Percentiles rank a stretch among this genome's conserved stretches.
Evolutionary conservation across 2,113 vertebrate species (phyloP).

Genomic region (Rafetus swinhoei): DNA sequence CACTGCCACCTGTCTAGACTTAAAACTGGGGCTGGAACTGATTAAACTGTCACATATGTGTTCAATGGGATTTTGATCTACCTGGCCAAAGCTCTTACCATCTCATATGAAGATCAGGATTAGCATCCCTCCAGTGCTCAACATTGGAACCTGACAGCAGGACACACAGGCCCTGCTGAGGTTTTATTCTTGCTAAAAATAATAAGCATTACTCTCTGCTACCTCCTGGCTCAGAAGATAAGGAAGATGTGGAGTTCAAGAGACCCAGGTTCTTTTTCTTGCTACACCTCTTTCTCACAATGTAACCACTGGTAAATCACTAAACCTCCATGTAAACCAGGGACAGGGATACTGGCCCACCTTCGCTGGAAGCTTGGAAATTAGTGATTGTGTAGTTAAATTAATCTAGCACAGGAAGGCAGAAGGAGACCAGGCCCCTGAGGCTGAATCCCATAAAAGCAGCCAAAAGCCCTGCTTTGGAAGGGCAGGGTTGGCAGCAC

Average conservation of each 20-base stretch:
- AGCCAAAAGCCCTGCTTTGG: not conserved
- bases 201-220: slow-evolving; percentile 19
- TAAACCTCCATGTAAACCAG: not conserved
- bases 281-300: not conserved
- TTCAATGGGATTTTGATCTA: slow-evolving; percentile 24
- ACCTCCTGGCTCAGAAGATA: not conserved
- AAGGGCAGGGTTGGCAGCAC: not conserved
- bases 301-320: not conserved
- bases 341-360: not conserved
- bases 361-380: not conserved
- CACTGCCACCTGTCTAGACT: slow-evolving; percentile 7
- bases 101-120: not conserved
- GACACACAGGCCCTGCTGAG: not conserved
- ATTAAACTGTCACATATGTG: not conserved
- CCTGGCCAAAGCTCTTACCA: not conserved
- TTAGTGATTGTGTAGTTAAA: not conserved
- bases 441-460: not conserved
- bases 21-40: slow-evolving; percentile 19
- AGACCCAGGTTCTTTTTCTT: not conserved
- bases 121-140: not conserved
- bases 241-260: not conserved
- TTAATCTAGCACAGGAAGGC: slow-evolving; percentile 6
- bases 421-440: not conserved
- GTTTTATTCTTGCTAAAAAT: slow-evolving; percentile 37
- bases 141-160: not conserved